Conservation (phyloP, 2,113 vertebrate species). For the Phasianus colchicus region DNA sequence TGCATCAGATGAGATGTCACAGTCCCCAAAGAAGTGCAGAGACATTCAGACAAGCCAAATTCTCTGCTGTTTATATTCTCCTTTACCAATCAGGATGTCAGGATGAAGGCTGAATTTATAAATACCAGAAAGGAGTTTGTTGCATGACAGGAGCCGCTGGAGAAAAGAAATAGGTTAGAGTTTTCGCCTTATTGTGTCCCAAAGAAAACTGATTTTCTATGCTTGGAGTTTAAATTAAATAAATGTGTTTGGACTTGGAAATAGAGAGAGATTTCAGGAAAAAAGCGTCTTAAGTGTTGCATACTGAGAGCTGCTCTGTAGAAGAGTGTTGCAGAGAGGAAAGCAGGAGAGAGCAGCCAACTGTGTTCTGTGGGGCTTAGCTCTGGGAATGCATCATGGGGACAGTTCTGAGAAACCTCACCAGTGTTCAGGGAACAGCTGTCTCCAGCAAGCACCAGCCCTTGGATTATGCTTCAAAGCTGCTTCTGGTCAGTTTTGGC, state of each 20-base stretch:
- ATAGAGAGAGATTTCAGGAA: neutral
- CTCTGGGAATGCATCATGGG: neutral
- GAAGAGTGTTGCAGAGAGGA: neutral
- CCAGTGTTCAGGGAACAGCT: neutral
- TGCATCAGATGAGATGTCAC: slow-evolving; percentile 77
- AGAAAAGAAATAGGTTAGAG: slow-evolving; percentile 24
- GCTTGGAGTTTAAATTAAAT: slow-evolving; percentile 40
- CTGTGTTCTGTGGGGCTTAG: neutral
- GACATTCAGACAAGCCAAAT: slow-evolving; percentile 62
- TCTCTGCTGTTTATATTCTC: slow-evolving; percentile 44
- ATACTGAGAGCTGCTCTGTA: neutral
- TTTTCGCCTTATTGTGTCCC: neutral
- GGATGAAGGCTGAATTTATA: slow-evolving; percentile 61
- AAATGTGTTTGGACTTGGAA: neutral
- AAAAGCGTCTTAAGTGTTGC: neutral
- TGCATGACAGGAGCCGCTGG: slow-evolving; percentile 30
- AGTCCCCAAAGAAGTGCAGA: slow-evolving; percentile 61
- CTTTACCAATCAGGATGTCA: slow-evolving; percentile 13
- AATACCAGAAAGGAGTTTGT: slow-evolving; percentile 16
- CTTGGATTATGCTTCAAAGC: neutral
- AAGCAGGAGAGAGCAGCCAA: neutral
- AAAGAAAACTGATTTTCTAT: slow-evolving; percentile 9
- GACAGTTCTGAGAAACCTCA: neutral
- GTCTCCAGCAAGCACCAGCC: neutral
- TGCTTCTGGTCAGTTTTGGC: neutral